Evolutionary conservation across 2,113 vertebrate genomes (phyloP).

Genomic region (Nanger granti): DNA sequence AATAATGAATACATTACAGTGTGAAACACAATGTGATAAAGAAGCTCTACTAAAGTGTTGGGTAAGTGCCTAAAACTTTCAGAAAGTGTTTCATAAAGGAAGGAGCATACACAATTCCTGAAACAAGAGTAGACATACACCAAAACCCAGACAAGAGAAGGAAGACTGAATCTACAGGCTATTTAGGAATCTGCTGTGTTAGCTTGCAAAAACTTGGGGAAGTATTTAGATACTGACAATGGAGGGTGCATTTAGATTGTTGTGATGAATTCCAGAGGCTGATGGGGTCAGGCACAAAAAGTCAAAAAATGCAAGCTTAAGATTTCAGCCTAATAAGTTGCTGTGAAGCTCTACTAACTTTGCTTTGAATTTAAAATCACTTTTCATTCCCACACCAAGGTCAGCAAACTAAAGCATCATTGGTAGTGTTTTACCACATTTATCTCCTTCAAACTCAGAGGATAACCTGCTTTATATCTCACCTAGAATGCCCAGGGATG

Average conservation of each 20-base stretch:
- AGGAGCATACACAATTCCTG: background rate
- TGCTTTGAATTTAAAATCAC: conserved; percentile 48
- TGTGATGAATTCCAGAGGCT: conserved; percentile 48
- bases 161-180: background rate
- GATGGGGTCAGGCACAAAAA: conserved; percentile 33
- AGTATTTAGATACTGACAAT: background rate
- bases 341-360: conserved; percentile 40
- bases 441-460: conserved; percentile 47
- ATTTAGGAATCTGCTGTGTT: background rate
- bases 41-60: background rate
- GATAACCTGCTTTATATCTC: conserved; percentile 42
- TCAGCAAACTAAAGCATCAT: conserved; percentile 23
- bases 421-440: background rate
- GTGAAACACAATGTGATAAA: background rate
- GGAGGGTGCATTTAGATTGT: background rate
- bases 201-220: background rate
- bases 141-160: background rate
- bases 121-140: background rate
- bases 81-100: background rate
- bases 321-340: conserved; percentile 38
- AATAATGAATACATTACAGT: background rate
- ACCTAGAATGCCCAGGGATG: conserved; percentile 25
- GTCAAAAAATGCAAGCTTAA: conserved; percentile 35
- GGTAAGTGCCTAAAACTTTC: background rate
- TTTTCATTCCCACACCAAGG: conserved; percentile 51